Conservation (phyloP, 2,113 vertebrate species). For the Notechis scutatus region DNA sequence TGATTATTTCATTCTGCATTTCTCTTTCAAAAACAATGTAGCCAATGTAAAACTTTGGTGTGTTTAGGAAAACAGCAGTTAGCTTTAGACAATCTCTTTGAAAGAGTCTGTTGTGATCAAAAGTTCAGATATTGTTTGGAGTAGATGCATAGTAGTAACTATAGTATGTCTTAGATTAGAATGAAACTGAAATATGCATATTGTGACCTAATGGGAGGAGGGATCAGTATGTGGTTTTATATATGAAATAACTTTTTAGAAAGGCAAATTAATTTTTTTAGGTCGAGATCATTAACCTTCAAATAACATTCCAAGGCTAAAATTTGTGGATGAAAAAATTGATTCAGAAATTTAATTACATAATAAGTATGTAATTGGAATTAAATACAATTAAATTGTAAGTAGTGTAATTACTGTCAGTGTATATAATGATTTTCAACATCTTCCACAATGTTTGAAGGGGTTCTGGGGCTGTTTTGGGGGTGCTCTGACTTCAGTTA, state of each 20-base stretch:
- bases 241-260: not conserved
- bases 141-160: not conserved
- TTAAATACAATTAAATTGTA: not conserved
- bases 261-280: not conserved
- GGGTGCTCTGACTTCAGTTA: not conserved
- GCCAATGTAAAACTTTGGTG: not conserved
- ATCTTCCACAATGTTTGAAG: not conserved
- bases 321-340: not conserved
- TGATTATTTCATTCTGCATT: not conserved
- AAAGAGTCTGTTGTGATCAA: not conserved
- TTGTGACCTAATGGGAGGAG: not conserved
- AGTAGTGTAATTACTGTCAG: not conserved
- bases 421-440: not conserved
- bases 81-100: not conserved
- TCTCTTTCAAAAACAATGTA: not conserved
- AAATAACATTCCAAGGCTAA: not conserved
- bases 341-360: not conserved
- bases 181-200: not conserved
- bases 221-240: not conserved
- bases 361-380: not conserved
- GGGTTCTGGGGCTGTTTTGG: not conserved
- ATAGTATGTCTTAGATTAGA: not conserved
- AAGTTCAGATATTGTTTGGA: not conserved
- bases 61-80: not conserved
- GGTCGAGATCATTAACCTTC: not conserved